Percentiles rank a stretch among this genome's conserved stretches.
Evolutionary conservation across 2,113 vertebrate species (phyloP).

Genomic region (Marmota flaviventris): DNA sequence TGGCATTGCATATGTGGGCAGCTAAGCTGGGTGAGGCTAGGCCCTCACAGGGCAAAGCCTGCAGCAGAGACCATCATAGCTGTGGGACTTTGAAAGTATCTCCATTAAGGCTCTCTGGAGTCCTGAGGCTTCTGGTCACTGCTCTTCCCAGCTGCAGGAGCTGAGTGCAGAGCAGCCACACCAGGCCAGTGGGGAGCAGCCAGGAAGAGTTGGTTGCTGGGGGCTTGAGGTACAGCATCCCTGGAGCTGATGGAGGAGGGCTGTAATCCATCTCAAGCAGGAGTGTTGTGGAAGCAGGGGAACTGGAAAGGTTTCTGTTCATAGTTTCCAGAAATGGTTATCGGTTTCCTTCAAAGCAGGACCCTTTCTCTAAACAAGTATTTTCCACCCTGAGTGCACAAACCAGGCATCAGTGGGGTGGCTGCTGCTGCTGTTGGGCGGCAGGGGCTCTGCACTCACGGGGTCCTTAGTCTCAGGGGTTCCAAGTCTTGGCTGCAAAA

Average conservation of each 20-base stretch:
- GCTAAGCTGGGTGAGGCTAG: rapidly evolving
- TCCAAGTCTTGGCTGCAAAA: not conserved
- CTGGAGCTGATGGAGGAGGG: not conserved
- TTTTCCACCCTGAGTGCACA: not conserved
- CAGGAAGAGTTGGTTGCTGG: not conserved
- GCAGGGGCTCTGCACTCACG: not conserved
- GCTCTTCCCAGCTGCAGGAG: not conserved
- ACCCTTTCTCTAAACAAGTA: too few species aligned
- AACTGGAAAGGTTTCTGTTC: not conserved
- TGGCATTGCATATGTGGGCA: not conserved
- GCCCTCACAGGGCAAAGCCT: not conserved
- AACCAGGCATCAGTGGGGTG: not conserved
- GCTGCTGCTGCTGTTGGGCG: not conserved
- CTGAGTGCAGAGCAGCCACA: not conserved
- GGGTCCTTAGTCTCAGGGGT: not conserved
- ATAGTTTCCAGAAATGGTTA: not conserved
- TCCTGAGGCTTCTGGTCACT: not conserved
- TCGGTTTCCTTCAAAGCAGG: not conserved
- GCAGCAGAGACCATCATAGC: not conserved
- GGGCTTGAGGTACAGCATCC: too few species aligned
- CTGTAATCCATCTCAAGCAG: not conserved
- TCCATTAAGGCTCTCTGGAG: not conserved
- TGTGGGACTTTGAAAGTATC: not conserved
- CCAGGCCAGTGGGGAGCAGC: not conserved
- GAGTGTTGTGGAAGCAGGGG: not conserved